phyloP scores from a whole-genome alignment of 1,140 invertebrate species.

The Hestina assimilis region DNA sequence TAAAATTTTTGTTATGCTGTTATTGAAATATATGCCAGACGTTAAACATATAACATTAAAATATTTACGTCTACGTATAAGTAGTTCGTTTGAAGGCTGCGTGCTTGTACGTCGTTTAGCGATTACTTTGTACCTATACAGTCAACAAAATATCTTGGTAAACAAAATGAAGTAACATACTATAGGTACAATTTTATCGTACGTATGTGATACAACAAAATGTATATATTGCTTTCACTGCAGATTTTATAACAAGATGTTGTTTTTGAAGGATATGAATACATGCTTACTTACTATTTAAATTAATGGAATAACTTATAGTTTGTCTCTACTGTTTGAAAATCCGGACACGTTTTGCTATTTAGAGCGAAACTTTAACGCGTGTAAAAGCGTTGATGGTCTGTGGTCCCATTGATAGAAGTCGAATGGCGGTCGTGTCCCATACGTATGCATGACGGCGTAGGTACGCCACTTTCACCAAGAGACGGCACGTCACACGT shows the following conservation, averaged over 20 bases:
- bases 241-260: no score
- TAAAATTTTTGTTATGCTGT: no score
- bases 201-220: no score
- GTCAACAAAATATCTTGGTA: no score
- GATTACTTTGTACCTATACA: background rate
- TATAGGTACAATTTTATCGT: no score
- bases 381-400: slow-evolving; percentile 52
- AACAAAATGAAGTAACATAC: no score
- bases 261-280: no score
- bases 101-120: background rate
- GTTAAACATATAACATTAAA: no score
- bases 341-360: slow-evolving; percentile 35
- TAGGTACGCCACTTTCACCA: slow-evolving; percentile 60
- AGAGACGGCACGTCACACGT: slow-evolving; percentile 50
- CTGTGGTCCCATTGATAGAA: slow-evolving; percentile 57
- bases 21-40: no score
- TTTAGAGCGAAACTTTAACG: slow-evolving; percentile 38
- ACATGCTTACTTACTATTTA: no score
- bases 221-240: no score
- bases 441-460: slow-evolving; percentile 44
- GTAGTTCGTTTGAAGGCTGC: slow-evolving; percentile 7
- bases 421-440: slow-evolving; percentile 47
- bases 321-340: slow-evolving; percentile 28
- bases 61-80: background rate
- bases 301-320: no score